Evolutionary conservation across 1,140 invertebrate genomes (phyloP), one percentile per base, ranked within the genome.

Genomic region (Drosophila ironensis): DNA sequence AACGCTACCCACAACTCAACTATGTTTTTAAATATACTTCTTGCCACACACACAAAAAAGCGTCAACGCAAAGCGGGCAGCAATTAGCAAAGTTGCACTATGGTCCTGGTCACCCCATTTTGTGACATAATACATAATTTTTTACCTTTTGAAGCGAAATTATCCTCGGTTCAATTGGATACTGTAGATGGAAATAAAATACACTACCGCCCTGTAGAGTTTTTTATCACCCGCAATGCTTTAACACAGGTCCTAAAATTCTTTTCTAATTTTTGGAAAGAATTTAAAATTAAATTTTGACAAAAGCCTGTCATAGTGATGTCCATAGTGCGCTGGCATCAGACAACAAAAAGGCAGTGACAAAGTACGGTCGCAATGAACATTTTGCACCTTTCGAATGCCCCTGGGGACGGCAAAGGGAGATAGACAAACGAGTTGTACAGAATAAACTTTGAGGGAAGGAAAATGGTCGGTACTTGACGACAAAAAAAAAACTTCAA

Each of bases 311-410:
- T n/a, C n/a, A n/a, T n/a, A n/a, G n/a, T n/a, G n/a, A n/a, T n/a
- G n/a, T n/a, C n/a, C n/a, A n/a, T n/a, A n/a, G n/a, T n/a, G n/a
- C n/a, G n/a, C n/a, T n/a, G n/a, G 30, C 27, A 22, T 20, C 7
- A 11, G 19, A 41, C 35, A n/a, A 60, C 25, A 40, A 50, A 12
- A 37, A 20, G 30, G 1, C 33, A 33, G 17, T 4, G 27, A 25
- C 28, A 24, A 30, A 82, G 53, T 69, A 69, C 57, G 72, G 77
- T 48, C 46, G 72, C 69, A 70, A 61, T 84, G 73, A 84, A 77
- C 73, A 82, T 82, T 84, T 82, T 84, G 84, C 78, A 82, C 78
- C 78, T 84, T 72, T 66, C 41, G 40, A 84, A 74, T 70, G 48
- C 46, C 59, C 51, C 54, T 33, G 45, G 41, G 46, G 37, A n/a